A percentile compares a stretch with the other conserved stretches of the same genome.
phyloP scores from a whole-genome alignment of 64 coral and sea anemone species.

The Stichodactyla helianthus region DNA sequence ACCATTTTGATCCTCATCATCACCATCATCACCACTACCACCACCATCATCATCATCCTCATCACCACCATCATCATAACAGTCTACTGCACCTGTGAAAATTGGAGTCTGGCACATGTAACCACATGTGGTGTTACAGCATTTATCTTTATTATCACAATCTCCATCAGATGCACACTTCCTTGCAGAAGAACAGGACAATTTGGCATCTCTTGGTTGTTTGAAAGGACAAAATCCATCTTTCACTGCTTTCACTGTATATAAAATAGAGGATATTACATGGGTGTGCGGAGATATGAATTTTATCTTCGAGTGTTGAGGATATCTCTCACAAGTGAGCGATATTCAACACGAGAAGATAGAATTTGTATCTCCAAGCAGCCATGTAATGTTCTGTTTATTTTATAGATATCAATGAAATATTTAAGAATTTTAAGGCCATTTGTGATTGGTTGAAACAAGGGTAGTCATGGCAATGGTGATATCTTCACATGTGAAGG shows the following conservation, averaged over 20 bases:
- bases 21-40: background rate
- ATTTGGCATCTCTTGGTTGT: conserved; percentile 10
- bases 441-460: too few relatives aligned
- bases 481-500: too few relatives aligned
- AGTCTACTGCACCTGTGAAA: background rate
- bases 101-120: conserved; percentile 46
- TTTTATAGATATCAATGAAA: too few relatives aligned
- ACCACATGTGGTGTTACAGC: conserved; percentile 57
- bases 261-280: background rate
- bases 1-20: background rate
- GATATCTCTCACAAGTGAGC: too few relatives aligned
- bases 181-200: conserved; percentile 16
- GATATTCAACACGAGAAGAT: too few relatives aligned
- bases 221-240: conserved; percentile 55
- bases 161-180: conserved; percentile 39
- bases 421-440: too few relatives aligned
- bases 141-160: conserved; percentile 40
- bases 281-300: too few relatives aligned
- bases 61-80: background rate
- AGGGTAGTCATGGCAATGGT: too few relatives aligned
- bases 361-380: too few relatives aligned
- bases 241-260: conserved; percentile 3
- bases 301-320: too few relatives aligned
- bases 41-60: background rate
- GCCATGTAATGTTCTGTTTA: too few relatives aligned